Conservation (phyloP, 2,113 vertebrate species). For the rat (Rattus norvegicus) region DNA sequence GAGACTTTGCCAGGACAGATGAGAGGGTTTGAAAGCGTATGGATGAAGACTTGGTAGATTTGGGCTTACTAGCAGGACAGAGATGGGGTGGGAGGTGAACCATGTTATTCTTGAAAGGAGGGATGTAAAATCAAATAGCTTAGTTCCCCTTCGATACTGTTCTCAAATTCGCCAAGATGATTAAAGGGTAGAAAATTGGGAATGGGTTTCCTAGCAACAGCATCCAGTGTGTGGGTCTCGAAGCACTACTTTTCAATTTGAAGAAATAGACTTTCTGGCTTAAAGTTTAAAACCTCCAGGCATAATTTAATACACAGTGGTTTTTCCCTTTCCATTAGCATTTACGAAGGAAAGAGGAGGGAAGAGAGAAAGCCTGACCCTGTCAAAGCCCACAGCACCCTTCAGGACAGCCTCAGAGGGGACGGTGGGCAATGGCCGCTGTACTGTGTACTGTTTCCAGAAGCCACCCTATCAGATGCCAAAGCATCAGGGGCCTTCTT, state of each 20-base stretch:
- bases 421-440: accelerated
- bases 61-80: background rate
- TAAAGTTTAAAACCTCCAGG: background rate
- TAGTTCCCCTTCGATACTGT: background rate
- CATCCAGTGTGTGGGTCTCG: accelerated
- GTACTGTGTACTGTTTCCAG: accelerated
- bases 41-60: background rate
- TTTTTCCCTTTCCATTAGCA: background rate
- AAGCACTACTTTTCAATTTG: background rate
- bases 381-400: background rate
- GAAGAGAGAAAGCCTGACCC: background rate
- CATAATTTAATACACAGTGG: background rate
- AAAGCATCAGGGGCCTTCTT: accelerated
- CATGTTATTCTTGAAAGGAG: background rate
- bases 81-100: background rate
- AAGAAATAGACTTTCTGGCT: background rate
- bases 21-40: background rate
- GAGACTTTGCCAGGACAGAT: background rate
- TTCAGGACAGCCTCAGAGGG: background rate
- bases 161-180: conserved; percentile 10
- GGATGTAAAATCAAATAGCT: background rate
- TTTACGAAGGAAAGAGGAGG: background rate
- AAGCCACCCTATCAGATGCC: accelerated
- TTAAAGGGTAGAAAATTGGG: background rate
- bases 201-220: background rate